Base-by-base conservation (phyloP, 2,888 invertebrate species). In the Miltochrista miniata region DNA sequence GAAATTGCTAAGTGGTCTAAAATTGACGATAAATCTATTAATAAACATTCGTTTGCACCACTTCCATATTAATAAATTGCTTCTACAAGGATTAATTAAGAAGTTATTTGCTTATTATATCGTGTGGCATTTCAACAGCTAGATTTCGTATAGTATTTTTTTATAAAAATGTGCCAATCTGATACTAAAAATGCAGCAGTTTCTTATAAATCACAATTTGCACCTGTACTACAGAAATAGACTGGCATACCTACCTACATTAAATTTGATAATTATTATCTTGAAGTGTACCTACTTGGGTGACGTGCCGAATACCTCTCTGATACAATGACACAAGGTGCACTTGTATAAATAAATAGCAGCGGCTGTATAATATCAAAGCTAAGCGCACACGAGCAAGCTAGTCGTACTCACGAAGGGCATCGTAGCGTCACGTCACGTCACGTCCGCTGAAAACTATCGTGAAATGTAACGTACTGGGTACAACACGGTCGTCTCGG, bases 391-490 rank as follows among this genome's bases (percentile, higher is more conserved):
- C 81, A 79, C 81, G 74, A 72, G 74, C 79, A 73, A 76, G 74
- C 76, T 69, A 68, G 80, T 72, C 71, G 81, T 90, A 90, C 90
- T 91, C 90, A 91, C 90, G 89, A 87, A 83, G 72, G 89, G 76
- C 90, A 91, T 91, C 18, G 18, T 24, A 2, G 18, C n/a, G n/a
- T n/a, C n/a, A n/a, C 76, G 78, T 68, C 68, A 76, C 72, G 69
- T 73, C 67, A 63, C 76, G 75, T 70, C 81, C 85, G 79, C 81
- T 80, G 86, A 75, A 84, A 85, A 85, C 87, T 88, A 90, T 74
- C 81, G 86, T 83, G 82, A 85, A 89, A 87, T 75, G 71, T 72
- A 90, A 91, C 92, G 90, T 90, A 92, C 92, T 76, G 89, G 81
- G 80, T 81, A 79, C 77, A 92, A 76, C 64, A 91, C 83, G 59